phyloP scores from a whole-genome alignment of 2,888 invertebrate genomes.

The Parnassius orleans region DNA sequence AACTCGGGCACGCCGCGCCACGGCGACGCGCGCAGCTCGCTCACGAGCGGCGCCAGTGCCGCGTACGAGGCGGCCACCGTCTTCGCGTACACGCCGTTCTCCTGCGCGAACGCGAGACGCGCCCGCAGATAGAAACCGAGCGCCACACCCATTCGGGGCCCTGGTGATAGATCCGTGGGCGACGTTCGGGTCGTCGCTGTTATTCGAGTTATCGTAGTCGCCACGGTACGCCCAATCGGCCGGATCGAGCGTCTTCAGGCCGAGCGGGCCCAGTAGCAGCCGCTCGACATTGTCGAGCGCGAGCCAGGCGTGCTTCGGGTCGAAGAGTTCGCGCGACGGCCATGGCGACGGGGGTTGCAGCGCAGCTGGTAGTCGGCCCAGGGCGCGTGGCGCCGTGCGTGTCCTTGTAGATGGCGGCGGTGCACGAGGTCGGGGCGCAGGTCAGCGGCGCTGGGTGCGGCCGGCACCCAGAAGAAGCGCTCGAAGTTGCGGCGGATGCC shows the following conservation, averaged over 20 bases:
- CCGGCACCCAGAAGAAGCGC: conserved; percentile 90
- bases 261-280: conserved; percentile 93
- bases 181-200: too few species aligned
- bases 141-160: too few species aligned
- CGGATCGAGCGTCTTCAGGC: conserved; percentile 98
- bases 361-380: conserved; percentile 98
- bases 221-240: conserved; percentile 97
- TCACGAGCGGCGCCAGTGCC: too few species aligned
- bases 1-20: too few species aligned
- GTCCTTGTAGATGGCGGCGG: conserved; percentile 96
- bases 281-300: conserved; percentile 90
- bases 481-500: conserved; percentile 93
- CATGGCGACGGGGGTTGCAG: conserved; percentile 95
- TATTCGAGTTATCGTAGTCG: conserved; percentile 96
- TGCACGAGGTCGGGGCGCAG: conserved; percentile 86
- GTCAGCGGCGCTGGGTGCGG: conserved; percentile 78
- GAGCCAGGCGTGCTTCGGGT: conserved; percentile 91
- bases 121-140: too few species aligned
- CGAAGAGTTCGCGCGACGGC: conserved; percentile 93
- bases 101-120: too few species aligned
- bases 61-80: too few species aligned
- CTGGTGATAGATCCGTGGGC: too few species aligned
- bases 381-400: conserved; percentile 86
- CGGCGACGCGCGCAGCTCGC: too few species aligned
- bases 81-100: too few species aligned